These are phyloP conservation scores for Notamacropus eugenii DNA, from an alignment of 2,797 vertebrate species.

Conservation along the genomic window DNA sequence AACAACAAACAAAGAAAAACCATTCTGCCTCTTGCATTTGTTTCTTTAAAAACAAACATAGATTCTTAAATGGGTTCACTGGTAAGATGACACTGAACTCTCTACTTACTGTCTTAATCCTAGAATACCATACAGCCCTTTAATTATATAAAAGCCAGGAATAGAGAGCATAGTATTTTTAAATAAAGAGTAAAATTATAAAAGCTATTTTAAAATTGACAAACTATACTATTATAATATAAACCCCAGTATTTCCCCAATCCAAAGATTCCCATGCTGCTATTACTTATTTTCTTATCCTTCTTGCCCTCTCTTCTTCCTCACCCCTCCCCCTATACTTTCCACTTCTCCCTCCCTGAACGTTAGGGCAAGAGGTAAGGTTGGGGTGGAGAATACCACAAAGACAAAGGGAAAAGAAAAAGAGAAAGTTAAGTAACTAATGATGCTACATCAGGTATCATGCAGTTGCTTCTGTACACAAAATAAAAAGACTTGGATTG, in stretches of 20 bases:
- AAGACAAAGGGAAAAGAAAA: background rate
- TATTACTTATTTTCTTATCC: background rate
- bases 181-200: background rate
- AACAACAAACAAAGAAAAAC: background rate
- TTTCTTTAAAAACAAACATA: background rate
- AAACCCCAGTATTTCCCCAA: background rate
- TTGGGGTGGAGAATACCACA: background rate
- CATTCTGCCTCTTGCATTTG: rapidly evolving
- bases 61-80: background rate
- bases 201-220: background rate
- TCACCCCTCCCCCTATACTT: background rate
- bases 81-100: rapidly evolving
- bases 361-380: background rate
- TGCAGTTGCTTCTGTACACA: background rate
- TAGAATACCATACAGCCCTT: background rate
- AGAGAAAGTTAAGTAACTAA: background rate
- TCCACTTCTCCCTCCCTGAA: background rate
- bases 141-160: background rate
- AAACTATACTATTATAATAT: background rate
- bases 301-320: background rate
- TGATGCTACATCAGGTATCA: background rate
- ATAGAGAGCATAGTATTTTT: background rate
- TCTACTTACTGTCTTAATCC: background rate
- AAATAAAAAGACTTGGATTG: background rate
- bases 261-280: background rate